These are phyloP conservation scores for Eubasilissa regina DNA, from an alignment of 1,140 invertebrate genomes.

Conservation along the genomic window DNA sequence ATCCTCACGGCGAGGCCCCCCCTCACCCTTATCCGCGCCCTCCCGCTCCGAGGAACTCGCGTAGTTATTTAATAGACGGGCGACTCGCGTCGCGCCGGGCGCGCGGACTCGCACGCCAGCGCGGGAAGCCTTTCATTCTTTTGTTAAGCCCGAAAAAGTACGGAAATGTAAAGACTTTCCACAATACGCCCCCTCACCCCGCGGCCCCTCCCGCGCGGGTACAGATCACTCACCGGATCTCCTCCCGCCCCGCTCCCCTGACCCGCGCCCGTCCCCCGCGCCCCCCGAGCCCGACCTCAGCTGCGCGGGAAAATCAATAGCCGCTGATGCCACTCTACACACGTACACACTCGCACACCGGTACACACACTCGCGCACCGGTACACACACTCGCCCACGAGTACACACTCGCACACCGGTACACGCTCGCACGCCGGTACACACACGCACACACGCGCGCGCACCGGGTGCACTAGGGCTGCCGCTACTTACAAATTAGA, in stretches of 20 bases:
- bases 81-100: not conserved
- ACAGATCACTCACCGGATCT: conserved; percentile 27
- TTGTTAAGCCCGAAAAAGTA: not conserved
- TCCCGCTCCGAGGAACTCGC: not conserved
- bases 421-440: not conserved
- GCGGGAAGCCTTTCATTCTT: not conserved
- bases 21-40: not conserved
- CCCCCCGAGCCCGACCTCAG: conserved; percentile 2
- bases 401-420: conserved; percentile 35
- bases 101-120: not conserved
- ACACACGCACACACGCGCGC: not conserved
- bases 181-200: not conserved
- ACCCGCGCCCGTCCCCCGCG: not conserved
- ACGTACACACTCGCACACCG: conserved; percentile 9
- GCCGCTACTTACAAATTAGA: not conserved
- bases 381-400: not conserved
- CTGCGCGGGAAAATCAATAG: conserved; percentile 50
- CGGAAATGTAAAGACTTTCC: conserved; percentile 19
- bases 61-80: conserved; percentile 8
- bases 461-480: conserved; percentile 10
- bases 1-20: not conserved
- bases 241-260: not conserved
- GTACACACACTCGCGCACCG: not conserved
- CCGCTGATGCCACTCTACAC: conserved; percentile 44
- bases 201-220: not conserved